Evolutionary conservation across 2,888 invertebrate species (phyloP).

Genomic region (Acleris emargana): DNA sequence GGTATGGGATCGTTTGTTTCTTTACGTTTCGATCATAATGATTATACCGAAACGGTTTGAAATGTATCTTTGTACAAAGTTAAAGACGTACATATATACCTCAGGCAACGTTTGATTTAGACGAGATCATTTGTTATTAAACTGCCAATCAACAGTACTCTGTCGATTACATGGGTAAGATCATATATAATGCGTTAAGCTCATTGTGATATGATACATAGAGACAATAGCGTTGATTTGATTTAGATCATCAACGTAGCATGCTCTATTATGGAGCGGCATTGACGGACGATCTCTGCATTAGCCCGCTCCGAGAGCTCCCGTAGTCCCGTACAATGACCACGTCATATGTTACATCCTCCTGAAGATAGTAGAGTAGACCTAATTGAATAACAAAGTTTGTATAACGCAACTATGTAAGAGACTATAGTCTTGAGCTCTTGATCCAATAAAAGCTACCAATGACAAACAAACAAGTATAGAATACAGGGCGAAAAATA

Average conservation of each 20-base stretch:
- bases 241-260: conserved; percentile 51
- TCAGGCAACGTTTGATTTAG: too few species aligned
- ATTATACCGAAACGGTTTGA: too few species aligned
- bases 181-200: conserved; percentile 29
- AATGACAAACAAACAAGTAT: too few species aligned
- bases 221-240: conserved; percentile 57
- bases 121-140: conserved; percentile 47
- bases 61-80: conserved; percentile 23
- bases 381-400: not conserved
- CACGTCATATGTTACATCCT: not conserved
- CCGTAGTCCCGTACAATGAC: conserved; percentile 3
- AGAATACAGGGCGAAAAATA: too few species aligned
- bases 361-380: not conserved
- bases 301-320: conserved; percentile 2
- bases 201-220: conserved; percentile 32
- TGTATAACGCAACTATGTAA: not conserved
- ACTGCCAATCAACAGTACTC: conserved; percentile 36
- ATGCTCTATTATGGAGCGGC: conserved; percentile 48
- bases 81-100: too few species aligned
- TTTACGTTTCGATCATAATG: conserved; percentile 17
- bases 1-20: conserved; percentile 7
- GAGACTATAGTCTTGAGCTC: not conserved
- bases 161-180: conserved; percentile 21
- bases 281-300: conserved; percentile 50
- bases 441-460: too few species aligned